Conservation (phyloP, 1,140 invertebrate species). For the Plectus sambesii region DNA sequence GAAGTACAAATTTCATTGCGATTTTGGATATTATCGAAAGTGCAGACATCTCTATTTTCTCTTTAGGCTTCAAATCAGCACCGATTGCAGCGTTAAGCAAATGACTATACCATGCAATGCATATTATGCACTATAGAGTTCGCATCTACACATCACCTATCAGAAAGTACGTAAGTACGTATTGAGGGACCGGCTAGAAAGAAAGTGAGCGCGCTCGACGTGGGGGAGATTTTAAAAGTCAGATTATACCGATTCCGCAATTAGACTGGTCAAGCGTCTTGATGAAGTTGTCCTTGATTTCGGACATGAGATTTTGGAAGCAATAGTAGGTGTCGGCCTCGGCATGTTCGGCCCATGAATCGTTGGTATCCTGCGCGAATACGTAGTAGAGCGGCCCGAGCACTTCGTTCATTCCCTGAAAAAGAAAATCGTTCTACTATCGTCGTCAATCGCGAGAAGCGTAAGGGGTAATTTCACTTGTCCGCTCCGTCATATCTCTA, state of each 20-base stretch:
- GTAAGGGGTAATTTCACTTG: neutral
- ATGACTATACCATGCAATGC: no score
- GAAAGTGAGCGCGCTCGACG: conserved; percentile 1
- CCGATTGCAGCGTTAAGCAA: no score
- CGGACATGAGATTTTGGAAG: conserved; percentile 90
- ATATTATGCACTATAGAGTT: no score
- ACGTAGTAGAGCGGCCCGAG: conserved; percentile 95
- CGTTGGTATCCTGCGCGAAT: conserved; percentile 70
- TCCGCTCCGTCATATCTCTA: no score
- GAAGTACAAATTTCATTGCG: no score
- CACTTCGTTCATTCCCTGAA: conserved; percentile 93
- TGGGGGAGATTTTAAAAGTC: neutral
- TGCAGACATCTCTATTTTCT: no score
- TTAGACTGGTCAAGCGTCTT: conserved; percentile 83
- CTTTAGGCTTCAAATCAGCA: no score
- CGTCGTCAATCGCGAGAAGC: neutral
- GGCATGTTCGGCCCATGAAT: conserved; percentile 62
- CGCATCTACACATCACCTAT: no score
- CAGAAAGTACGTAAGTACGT: no score
- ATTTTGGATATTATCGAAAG: no score
- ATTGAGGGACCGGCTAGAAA: no score
- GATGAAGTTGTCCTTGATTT: conserved; percentile 95
- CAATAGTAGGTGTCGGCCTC: conserved; percentile 96
- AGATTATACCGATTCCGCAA: conserved; percentile 49
- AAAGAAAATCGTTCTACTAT: conserved; percentile 16